Conservation (phyloP, 2,888 invertebrate species). For the Epistrophe eligans region DNA sequence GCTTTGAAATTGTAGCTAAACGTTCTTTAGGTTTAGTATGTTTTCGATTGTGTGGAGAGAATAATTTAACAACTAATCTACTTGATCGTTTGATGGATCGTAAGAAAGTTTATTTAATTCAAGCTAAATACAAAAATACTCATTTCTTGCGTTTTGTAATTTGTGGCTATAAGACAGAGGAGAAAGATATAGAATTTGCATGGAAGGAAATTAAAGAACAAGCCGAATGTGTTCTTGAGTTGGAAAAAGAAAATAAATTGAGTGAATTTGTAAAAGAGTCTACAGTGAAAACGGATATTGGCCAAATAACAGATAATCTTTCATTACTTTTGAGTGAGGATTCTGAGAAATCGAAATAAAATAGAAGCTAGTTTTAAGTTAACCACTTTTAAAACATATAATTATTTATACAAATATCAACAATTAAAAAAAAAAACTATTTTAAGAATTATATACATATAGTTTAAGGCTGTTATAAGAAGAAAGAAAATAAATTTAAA, state of each 20-base stretch:
- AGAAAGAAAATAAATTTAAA: too few relatives aligned
- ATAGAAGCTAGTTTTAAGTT: not conserved
- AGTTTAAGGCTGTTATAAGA: too few relatives aligned
- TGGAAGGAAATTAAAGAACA: constrained; percentile 88
- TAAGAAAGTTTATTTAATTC: constrained; percentile 92
- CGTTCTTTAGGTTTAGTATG: constrained; percentile 93
- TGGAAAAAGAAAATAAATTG: not conserved
- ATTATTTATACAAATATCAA: too few relatives aligned
- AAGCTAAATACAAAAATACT: constrained; percentile 88
- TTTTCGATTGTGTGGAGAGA: constrained; percentile 92
- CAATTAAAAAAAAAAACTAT: too few relatives aligned
- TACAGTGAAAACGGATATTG: constrained; percentile 29
- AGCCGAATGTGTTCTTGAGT: constrained; percentile 82
- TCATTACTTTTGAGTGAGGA: constrained; percentile 32
- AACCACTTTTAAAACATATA: too few relatives aligned
- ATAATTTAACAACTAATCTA: constrained; percentile 88
- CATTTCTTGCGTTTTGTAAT: constrained; percentile 92
- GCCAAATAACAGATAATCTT: constrained; percentile 41
- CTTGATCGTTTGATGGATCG: constrained; percentile 89
- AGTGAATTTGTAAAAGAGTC: not conserved
- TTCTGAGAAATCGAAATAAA: constrained; percentile 52
- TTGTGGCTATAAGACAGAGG: constrained; percentile 89
- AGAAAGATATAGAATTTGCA: constrained; percentile 90
- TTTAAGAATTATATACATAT: too few relatives aligned
- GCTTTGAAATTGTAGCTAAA: constrained; percentile 91